phyloP scores from a whole-genome alignment of 2,888 invertebrate species.

The Cephus rjabovi region DNA sequence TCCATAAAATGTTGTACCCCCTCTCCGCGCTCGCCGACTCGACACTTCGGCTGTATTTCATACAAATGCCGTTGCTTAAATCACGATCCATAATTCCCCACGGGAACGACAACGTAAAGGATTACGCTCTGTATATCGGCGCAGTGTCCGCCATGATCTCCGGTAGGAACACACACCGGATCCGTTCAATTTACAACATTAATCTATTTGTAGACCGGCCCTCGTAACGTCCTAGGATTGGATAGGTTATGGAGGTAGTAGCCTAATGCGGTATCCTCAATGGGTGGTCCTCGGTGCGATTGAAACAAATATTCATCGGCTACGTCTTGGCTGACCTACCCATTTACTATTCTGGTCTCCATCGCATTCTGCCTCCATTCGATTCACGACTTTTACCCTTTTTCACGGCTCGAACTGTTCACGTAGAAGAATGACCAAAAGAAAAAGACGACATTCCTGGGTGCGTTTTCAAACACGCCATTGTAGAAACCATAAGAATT shows the following conservation, averaged over 20 bases:
- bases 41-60: slow-evolving; percentile 21
- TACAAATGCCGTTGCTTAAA: slow-evolving; percentile 21
- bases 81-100: slow-evolving; percentile 18
- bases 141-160: neutral
- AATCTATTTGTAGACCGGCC: slow-evolving; percentile 17
- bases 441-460: slow-evolving; percentile 17
- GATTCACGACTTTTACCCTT: neutral
- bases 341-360: slow-evolving; percentile 23
- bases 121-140: slow-evolving; percentile 11
- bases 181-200: slow-evolving; percentile 23
- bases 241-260: slow-evolving; percentile 13
- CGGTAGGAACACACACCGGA: slow-evolving; percentile 18
- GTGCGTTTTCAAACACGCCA: neutral
- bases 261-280: slow-evolving; percentile 14
- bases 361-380: slow-evolving; percentile 12
- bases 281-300: slow-evolving; percentile 21
- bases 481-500: neutral
- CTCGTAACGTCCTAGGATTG: slow-evolving; percentile 16
- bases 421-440: neutral
- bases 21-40: slow-evolving; percentile 9
- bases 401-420: slow-evolving; percentile 18
- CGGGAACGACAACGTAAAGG: slow-evolving; percentile 11
- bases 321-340: slow-evolving; percentile 24
- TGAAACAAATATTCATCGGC: slow-evolving; percentile 21
- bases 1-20: slow-evolving; percentile 3